These are phyloP conservation scores for Philantomba maxwellii DNA, from an alignment of 2,113 vertebrate genomes.

Conservation along the genomic window DNA sequence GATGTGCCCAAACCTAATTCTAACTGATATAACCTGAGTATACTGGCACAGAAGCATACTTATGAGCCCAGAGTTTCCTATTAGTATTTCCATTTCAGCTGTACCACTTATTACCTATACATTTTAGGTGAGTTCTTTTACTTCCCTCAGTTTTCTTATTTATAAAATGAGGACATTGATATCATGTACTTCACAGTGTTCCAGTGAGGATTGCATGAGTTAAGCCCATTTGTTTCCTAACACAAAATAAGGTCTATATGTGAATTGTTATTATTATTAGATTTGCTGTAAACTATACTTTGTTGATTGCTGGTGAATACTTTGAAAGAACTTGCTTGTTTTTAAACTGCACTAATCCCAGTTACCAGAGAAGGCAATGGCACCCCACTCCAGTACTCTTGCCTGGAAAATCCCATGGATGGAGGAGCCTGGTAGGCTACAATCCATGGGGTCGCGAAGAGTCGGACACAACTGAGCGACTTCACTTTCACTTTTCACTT, in stretches of 20 bases:
- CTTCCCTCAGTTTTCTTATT: neutral
- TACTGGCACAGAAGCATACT: neutral
- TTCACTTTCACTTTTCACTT: too few relatives aligned
- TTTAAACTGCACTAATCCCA: neutral
- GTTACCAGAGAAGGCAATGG: too few relatives aligned
- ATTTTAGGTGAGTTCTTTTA: neutral
- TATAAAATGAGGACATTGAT: neutral
- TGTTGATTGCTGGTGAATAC: neutral
- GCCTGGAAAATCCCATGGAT: too few relatives aligned
- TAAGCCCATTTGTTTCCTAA: neutral
- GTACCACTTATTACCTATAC: neutral
- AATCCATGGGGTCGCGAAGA: rapidly evolving
- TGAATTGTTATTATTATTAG: neutral
- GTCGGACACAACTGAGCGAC: rapidly evolving
- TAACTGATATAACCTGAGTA: neutral
- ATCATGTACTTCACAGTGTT: neutral
- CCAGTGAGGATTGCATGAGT: neutral
- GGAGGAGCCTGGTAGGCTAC: too few relatives aligned
- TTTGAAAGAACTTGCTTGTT: neutral
- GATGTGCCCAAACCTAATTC: neutral
- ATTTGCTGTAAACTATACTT: neutral
- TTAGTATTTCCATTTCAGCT: neutral
- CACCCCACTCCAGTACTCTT: too few relatives aligned
- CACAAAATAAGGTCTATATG: neutral
- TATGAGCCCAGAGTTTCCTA: neutral